Evolutionary conservation across 2,888 invertebrate species (phyloP).

Genomic region (Apamea crenata): DNA sequence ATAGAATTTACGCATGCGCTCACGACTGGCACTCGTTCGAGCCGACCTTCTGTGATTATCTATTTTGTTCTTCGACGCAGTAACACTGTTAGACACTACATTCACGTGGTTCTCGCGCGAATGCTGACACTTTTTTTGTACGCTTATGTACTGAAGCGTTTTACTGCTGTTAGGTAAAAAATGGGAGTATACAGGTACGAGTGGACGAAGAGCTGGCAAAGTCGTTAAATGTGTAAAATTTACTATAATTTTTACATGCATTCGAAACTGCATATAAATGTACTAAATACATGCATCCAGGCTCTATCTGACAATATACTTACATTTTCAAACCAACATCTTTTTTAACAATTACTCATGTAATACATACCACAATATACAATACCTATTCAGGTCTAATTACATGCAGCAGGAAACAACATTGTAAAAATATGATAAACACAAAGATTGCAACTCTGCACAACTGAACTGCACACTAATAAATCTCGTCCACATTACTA

Average conservation of each 20-base stretch:
- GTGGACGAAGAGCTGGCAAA: neutral
- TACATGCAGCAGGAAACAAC: no score
- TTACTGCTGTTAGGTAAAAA: neutral
- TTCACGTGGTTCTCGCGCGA: conserved; percentile 4
- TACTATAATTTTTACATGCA: neutral
- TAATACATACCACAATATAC: neutral
- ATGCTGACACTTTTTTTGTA: conserved; percentile 14
- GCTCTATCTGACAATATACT: neutral
- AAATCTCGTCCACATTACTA: conserved; percentile 40
- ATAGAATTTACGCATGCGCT: neutral
- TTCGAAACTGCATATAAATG: neutral
- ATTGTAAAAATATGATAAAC: neutral
- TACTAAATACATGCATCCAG: neutral
- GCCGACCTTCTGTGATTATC: neutral
- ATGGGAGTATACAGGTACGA: neutral
- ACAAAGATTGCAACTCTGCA: neutral
- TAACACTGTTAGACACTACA: neutral
- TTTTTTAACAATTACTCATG: neutral
- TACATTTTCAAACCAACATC: neutral
- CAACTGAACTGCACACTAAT: conserved; percentile 15
- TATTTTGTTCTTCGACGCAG: neutral
- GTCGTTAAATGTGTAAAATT: neutral
- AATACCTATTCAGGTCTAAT: neutral
- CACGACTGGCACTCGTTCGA: neutral
- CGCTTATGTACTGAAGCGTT: neutral